Evolutionary conservation across 2,888 invertebrate genomes (phyloP).

Genomic region (Pristionchus mayeri): DNA sequence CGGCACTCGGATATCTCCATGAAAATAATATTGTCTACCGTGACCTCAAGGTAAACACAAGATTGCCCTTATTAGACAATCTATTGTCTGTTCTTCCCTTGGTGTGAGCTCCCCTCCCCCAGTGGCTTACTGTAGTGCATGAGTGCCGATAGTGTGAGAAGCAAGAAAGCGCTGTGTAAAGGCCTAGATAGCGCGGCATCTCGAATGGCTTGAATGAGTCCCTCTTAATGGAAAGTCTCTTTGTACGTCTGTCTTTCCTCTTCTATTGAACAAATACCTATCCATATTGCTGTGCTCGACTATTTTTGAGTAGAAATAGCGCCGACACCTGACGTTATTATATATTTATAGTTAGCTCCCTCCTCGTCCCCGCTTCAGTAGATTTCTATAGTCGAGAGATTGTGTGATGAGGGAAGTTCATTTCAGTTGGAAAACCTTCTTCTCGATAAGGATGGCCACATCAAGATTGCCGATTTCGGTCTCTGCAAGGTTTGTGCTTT

Average conservation of each 20-base stretch:
- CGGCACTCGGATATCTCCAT: conserved; percentile 92
- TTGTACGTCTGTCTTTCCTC: not conserved
- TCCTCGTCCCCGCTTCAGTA: not conserved
- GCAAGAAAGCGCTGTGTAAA: not conserved
- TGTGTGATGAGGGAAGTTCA: no score
- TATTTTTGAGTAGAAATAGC: not conserved
- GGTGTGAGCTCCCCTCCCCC: not conserved
- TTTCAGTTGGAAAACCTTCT: conserved; percentile 92
- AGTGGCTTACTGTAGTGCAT: conserved; percentile 45
- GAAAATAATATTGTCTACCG: conserved; percentile 95
- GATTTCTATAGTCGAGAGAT: not conserved
- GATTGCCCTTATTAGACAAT: not conserved
- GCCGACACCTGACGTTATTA: not conserved
- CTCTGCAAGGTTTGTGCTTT: conserved; percentile 85
- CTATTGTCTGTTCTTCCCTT: not conserved
- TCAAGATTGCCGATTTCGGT: conserved; percentile 99
- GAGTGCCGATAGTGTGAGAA: not conserved
- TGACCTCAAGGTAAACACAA: conserved; percentile 86
- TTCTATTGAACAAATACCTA: no score
- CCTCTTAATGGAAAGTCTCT: not conserved
- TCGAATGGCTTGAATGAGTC: no score
- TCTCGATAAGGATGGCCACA: conserved; percentile 97
- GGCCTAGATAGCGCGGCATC: no score
- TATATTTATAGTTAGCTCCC: not conserved
- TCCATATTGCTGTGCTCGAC: conserved; percentile 33